Conservation (phyloP, 2,113 vertebrate species). For the Prietella phreatophila region DNA sequence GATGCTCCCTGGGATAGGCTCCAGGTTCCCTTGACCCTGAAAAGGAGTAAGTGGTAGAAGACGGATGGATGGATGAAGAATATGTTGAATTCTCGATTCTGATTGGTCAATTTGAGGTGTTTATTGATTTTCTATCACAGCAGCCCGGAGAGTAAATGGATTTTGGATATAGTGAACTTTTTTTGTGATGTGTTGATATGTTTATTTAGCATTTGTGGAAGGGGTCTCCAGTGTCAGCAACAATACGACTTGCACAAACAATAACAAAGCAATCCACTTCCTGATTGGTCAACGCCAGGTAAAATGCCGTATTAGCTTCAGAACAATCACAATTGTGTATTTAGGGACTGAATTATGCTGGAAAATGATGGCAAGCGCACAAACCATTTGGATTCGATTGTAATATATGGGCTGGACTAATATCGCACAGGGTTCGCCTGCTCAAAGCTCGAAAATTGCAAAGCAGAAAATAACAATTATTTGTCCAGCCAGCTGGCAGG, state of each 20-base stretch:
- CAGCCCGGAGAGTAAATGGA: not conserved
- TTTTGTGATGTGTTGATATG: not conserved
- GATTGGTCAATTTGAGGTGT: not conserved
- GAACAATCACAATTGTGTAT: not conserved
- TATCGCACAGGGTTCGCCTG: not conserved
- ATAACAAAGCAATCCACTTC: too few relatives aligned
- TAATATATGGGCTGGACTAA: not conserved
- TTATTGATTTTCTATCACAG: not conserved
- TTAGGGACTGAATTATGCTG: not conserved
- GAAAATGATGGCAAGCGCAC: not conserved
- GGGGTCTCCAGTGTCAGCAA: not conserved
- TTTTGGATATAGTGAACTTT: not conserved
- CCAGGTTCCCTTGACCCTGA: too few relatives aligned
- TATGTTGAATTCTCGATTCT: not conserved
- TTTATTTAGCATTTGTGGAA: not conserved
- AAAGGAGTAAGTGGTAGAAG: too few relatives aligned
- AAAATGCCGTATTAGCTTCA: too few relatives aligned
- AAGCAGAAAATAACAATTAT: not conserved
- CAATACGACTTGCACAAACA: not conserved
- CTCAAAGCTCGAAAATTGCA: not conserved
- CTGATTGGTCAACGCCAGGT: too few relatives aligned
- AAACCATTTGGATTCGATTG: not conserved
- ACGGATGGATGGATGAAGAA: too few relatives aligned
- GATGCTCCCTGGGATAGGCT: too few relatives aligned
- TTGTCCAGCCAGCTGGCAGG: not conserved